phyloP scores from a whole-genome alignment of 1,140 invertebrate species.

The Harlomillsia oculata region DNA sequence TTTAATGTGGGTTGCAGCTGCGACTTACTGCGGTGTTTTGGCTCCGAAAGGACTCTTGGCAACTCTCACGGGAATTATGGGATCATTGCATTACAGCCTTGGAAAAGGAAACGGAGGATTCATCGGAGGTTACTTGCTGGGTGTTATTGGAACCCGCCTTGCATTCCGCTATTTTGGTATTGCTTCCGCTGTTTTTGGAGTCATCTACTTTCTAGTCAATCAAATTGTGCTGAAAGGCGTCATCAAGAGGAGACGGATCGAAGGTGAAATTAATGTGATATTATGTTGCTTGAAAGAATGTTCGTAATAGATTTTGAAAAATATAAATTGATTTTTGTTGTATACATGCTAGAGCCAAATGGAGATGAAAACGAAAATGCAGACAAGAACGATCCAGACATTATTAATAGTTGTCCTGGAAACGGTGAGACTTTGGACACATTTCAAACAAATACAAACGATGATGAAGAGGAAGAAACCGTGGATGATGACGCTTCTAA shows the following conservation, averaged over 20 bases:
- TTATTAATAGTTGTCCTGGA: no score
- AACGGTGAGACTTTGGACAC: no score
- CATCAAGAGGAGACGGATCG: slow-evolving; percentile 12
- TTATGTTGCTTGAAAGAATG: no score
- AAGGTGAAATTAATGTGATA: no score
- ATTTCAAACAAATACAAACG: no score
- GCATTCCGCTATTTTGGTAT: slow-evolving; percentile 67
- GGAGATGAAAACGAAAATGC: no score
- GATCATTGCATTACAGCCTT: slow-evolving; percentile 71
- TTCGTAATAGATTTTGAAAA: no score
- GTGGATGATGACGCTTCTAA: no score
- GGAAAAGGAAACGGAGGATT: slow-evolving; percentile 69
- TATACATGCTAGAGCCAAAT: no score
- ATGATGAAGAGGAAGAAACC: no score
- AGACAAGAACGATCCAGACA: no score
- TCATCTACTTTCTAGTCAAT: slow-evolving; percentile 59
- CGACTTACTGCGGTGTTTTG: slow-evolving; percentile 68
- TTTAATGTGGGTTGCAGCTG: slow-evolving; percentile 78
- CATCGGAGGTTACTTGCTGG: slow-evolving; percentile 65
- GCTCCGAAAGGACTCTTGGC: slow-evolving; percentile 68
- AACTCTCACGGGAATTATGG: slow-evolving; percentile 53
- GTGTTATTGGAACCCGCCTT: slow-evolving; percentile 56
- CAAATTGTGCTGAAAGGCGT: slow-evolving; percentile 56
- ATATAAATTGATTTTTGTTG: no score
- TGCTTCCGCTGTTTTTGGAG: slow-evolving; percentile 54